phyloP scores from a whole-genome alignment of 1,140 invertebrate genomes.

The Zophobas atratus region DNA sequence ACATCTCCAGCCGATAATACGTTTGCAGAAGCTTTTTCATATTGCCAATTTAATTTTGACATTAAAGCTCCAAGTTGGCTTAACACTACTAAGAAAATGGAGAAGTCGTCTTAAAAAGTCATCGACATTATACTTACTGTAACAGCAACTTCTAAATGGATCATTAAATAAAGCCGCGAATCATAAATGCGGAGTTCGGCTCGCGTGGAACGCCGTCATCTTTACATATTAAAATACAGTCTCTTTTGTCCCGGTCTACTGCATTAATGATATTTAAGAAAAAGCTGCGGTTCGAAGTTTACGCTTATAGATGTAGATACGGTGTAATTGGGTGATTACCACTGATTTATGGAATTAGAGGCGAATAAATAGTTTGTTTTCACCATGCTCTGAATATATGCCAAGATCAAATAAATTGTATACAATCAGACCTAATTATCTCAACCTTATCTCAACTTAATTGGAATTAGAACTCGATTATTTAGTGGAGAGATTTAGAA shows the following conservation, averaged over 20 bases:
- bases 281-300: too few species aligned
- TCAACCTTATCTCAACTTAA: conserved; percentile 23
- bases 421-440: conserved; percentile 25
- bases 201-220: neutral
- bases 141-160: conserved; percentile 4
- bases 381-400: conserved; percentile 5
- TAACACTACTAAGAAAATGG: too few species aligned
- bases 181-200: conserved; percentile 13
- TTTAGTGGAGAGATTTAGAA: conserved; percentile 25
- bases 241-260: neutral
- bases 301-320: too few species aligned
- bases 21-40: neutral
- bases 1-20: too few species aligned
- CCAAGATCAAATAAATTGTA: conserved; percentile 32
- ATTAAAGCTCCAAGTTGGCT: too few species aligned
- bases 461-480: conserved; percentile 24
- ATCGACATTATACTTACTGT: conserved; percentile 23
- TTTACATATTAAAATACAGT: conserved; percentile 7
- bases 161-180: conserved; percentile 17
- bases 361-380: neutral
- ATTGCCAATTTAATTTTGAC: neutral
- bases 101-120: conserved; percentile 17
- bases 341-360: neutral
- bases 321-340: conserved; percentile 6
- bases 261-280: neutral